Conservation (phyloP, 2,113 vertebrate species). For the Myrmecophaga tridactyla region DNA sequence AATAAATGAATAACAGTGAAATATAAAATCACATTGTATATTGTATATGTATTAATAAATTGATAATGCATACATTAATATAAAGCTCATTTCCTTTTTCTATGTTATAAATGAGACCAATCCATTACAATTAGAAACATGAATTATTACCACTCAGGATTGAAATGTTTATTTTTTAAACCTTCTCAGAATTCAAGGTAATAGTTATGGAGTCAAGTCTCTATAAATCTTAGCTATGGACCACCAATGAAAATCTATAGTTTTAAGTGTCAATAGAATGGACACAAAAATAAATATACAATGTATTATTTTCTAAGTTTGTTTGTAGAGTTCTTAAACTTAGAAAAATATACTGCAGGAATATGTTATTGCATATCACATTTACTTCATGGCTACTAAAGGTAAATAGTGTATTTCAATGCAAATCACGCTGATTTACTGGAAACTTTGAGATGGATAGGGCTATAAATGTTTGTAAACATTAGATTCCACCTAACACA, state of each 20-base stretch:
- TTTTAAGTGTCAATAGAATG: background rate
- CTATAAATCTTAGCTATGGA: background rate
- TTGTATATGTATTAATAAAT: background rate
- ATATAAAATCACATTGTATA: background rate
- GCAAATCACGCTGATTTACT: constrained; percentile 57
- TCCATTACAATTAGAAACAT: background rate
- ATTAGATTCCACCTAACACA: background rate
- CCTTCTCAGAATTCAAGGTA: background rate
- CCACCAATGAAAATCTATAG: background rate
- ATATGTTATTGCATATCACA: background rate
- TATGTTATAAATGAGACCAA: background rate
- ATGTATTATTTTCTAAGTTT: background rate
- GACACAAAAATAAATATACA: background rate
- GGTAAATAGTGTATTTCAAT: constrained; percentile 33
- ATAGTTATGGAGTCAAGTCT: background rate
- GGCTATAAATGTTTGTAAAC: constrained; percentile 62
- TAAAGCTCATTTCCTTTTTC: background rate
- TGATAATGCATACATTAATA: background rate
- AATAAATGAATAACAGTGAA: background rate
- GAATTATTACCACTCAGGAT: background rate
- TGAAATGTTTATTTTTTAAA: background rate
- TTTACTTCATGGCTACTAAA: background rate
- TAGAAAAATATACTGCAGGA: background rate
- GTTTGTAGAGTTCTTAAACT: background rate
- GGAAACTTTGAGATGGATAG: constrained; percentile 50